Evolutionary conservation across 2,888 invertebrate genomes (phyloP).

Genomic region (Mystacides longicornis): DNA sequence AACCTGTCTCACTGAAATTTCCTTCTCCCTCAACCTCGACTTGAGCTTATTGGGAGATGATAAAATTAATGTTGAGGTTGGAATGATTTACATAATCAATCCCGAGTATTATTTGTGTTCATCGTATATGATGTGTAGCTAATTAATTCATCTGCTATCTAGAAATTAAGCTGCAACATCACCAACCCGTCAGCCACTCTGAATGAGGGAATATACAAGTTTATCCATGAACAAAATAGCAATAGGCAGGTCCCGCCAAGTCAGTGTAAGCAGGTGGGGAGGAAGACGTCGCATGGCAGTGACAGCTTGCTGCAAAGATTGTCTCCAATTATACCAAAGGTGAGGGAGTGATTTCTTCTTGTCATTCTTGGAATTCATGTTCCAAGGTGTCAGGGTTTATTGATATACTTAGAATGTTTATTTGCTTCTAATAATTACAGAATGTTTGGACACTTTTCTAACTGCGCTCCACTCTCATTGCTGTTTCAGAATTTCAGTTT

Average conservation of each 20-base stretch:
- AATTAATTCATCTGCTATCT: too few relatives aligned
- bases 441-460: too few relatives aligned
- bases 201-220: slow-evolving; percentile 51
- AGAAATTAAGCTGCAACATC: slow-evolving; percentile 60
- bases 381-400: too few relatives aligned
- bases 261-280: neutral
- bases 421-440: too few relatives aligned
- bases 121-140: too few relatives aligned
- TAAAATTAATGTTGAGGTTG: slow-evolving; percentile 76
- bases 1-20: slow-evolving; percentile 64
- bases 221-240: slow-evolving; percentile 39
- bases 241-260: slow-evolving; percentile 5
- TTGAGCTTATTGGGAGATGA: slow-evolving; percentile 74
- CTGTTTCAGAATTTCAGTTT: slow-evolving; percentile 60
- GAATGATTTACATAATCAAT: neutral
- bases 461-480: too few relatives aligned
- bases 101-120: too few relatives aligned
- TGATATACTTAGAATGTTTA: too few relatives aligned
- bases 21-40: slow-evolving; percentile 66
- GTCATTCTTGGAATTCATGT: too few relatives aligned
- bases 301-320: slow-evolving; percentile 52
- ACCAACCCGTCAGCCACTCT: slow-evolving; percentile 51
- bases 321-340: slow-evolving; percentile 75
- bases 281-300: neutral
- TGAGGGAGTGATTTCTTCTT: too few relatives aligned